phyloP scores from a whole-genome alignment of 2,797 vertebrate genomes.

The Cephalopachus bancanus region DNA sequence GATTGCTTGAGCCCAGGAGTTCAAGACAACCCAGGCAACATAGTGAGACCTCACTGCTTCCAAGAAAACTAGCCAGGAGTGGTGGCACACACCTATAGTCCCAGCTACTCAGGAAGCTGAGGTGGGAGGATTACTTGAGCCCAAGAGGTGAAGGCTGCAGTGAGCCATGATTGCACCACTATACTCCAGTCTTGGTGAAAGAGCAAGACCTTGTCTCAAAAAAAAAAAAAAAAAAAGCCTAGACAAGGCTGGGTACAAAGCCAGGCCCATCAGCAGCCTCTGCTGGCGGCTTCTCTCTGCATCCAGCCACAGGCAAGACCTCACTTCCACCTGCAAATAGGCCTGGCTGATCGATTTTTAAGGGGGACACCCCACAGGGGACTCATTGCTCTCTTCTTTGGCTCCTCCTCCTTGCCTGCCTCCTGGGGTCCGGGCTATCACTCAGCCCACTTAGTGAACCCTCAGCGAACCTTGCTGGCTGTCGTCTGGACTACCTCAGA shows the following conservation, averaged over 20 bases:
- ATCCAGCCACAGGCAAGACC: background rate
- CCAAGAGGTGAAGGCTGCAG: too few relatives aligned
- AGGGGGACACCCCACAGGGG: background rate
- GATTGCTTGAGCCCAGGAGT: too few relatives aligned
- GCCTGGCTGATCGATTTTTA: conserved; percentile 36
- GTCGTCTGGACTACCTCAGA: conserved; percentile 33
- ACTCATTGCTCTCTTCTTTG: background rate
- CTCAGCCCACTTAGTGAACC: background rate
- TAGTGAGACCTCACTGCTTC: too few relatives aligned
- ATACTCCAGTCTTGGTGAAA: too few relatives aligned
- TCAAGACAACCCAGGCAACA: too few relatives aligned
- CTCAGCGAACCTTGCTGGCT: background rate
- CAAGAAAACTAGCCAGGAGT: too few relatives aligned
- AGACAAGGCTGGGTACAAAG: background rate
- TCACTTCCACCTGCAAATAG: background rate
- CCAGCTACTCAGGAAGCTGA: too few relatives aligned
- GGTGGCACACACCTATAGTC: too few relatives aligned
- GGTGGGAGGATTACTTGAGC: too few relatives aligned
- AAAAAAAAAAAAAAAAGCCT: too few relatives aligned
- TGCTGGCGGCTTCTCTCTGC: background rate
- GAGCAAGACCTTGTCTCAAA: too few relatives aligned
- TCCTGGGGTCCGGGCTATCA: background rate
- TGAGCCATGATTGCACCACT: too few relatives aligned
- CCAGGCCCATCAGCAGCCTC: background rate
- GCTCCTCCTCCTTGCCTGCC: background rate